phyloP scores from a whole-genome alignment of 2,888 invertebrate genomes.

The Conchocele bisecta region DNA sequence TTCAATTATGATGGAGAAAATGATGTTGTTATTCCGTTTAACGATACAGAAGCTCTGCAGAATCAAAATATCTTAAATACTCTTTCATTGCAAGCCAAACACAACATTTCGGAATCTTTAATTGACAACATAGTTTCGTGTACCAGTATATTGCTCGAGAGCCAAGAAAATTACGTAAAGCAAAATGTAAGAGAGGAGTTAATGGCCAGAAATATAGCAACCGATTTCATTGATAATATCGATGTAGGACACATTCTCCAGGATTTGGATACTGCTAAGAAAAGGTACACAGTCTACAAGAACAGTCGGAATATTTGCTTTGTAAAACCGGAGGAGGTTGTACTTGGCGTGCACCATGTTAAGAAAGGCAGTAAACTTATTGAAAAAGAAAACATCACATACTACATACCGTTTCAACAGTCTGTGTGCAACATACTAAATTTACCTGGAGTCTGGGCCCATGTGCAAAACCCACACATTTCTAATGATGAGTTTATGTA shows the following conservation, averaged over 20 bases:
- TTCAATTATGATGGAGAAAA: no score
- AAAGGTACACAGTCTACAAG: slow-evolving; percentile 8
- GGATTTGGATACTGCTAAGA: slow-evolving; percentile 3
- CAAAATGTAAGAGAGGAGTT: neutral
- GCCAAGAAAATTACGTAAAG: neutral
- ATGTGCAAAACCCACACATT: slow-evolving; percentile 17
- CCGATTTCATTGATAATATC: slow-evolving; percentile 7
- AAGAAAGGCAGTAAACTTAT: neutral
- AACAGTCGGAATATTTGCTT: neutral
- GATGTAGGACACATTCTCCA: slow-evolving; percentile 9
- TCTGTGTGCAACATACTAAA: slow-evolving; percentile 14
- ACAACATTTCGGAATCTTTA: neutral
- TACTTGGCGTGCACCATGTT: slow-evolving; percentile 7
- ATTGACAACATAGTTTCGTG: slow-evolving; percentile 7
- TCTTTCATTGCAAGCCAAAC: neutral
- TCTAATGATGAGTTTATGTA: slow-evolving; percentile 14
- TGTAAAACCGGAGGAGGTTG: slow-evolving; percentile 16
- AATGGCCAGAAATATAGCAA: neutral
- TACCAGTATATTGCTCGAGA: neutral
- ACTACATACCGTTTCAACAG: slow-evolving; percentile 20
- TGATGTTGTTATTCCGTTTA: no score
- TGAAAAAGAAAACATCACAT: slow-evolving; percentile 9
- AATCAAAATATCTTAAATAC: slow-evolving; percentile 7
- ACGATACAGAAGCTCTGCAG: no score
- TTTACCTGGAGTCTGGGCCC: slow-evolving; percentile 22